These are phyloP conservation scores for Leptinotarsa lineolata DNA, from an alignment of 1,140 invertebrate genomes.

Conservation along the genomic window DNA sequence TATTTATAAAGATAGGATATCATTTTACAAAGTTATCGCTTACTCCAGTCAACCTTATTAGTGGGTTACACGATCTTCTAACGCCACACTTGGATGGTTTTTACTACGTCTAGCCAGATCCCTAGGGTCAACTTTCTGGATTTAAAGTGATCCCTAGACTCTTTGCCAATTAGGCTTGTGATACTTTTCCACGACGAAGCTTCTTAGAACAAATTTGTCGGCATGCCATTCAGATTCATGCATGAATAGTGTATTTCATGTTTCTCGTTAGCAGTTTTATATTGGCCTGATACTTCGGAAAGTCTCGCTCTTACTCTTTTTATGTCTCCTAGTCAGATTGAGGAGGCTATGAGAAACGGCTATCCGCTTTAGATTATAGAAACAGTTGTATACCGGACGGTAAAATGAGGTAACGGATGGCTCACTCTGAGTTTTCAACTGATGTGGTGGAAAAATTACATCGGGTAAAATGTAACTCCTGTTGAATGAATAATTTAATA, in stretches of 20 bases:
- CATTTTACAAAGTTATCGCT: slow-evolving; percentile 31
- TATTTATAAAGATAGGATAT: slow-evolving; percentile 26
- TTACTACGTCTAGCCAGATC: slow-evolving; percentile 37
- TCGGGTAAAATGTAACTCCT: no score
- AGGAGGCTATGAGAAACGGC: no score
- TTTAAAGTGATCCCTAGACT: slow-evolving; percentile 33
- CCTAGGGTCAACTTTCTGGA: slow-evolving; percentile 29
- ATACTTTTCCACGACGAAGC: slow-evolving; percentile 22
- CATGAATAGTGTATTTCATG: not conserved
- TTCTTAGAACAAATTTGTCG: slow-evolving; percentile 3
- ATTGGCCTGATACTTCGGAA: no score
- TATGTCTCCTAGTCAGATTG: no score
- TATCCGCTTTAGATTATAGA: no score
- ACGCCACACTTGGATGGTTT: slow-evolving; percentile 30
- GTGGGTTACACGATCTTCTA: slow-evolving; percentile 33
- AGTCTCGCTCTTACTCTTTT: no score
- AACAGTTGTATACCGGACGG: no score
- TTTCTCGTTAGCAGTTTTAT: not conserved
- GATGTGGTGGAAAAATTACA: no score
- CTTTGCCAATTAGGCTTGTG: slow-evolving; percentile 32
- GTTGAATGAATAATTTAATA: no score
- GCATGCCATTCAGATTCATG: not conserved
- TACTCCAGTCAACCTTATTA: slow-evolving; percentile 32
- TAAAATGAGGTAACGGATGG: no score
- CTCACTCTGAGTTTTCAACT: no score